phyloP scores from a whole-genome alignment of 2,888 invertebrate genomes.

The Lapara coniferarum region DNA sequence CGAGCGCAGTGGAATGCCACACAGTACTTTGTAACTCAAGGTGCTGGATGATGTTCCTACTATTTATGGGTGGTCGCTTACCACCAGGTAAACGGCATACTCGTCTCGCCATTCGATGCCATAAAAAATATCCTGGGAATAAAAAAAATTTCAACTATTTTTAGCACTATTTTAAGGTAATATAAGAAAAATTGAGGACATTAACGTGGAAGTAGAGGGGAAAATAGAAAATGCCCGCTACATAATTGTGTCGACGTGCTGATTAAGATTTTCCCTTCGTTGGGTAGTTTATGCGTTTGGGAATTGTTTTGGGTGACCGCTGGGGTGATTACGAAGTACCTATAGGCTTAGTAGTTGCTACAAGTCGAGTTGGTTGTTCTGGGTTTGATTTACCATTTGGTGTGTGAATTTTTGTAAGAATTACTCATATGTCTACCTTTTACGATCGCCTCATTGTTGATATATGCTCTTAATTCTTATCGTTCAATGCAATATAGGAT shows the following conservation, averaged over 20 bases:
- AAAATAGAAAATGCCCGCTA: constrained; percentile 18
- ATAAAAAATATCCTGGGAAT: no score
- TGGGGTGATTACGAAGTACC: not conserved
- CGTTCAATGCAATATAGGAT: no score
- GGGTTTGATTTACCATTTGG: not conserved
- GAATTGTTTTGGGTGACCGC: constrained; percentile 25
- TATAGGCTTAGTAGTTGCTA: not conserved
- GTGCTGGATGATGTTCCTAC: no score
- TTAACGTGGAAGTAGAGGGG: constrained; percentile 9
- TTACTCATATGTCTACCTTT: no score
- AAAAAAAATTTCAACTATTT: not conserved
- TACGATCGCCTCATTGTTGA: no score
- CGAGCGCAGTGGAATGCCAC: no score
- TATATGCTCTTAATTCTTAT: no score
- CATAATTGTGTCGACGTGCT: constrained; percentile 17
- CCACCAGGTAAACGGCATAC: no score
- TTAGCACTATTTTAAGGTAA: not conserved
- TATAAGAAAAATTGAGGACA: not conserved
- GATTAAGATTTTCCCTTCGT: constrained; percentile 22
- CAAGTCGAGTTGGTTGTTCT: not conserved
- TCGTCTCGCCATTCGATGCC: no score
- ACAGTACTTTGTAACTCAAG: no score
- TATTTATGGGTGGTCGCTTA: no score
- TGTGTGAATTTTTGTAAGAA: no score
- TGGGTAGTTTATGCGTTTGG: constrained; percentile 21